A percentile compares a stretch with the other conserved stretches of the same genome.
Evolutionary conservation across 2,797 vertebrate genomes (phyloP).

Genomic region (Malacoraja senta): DNA sequence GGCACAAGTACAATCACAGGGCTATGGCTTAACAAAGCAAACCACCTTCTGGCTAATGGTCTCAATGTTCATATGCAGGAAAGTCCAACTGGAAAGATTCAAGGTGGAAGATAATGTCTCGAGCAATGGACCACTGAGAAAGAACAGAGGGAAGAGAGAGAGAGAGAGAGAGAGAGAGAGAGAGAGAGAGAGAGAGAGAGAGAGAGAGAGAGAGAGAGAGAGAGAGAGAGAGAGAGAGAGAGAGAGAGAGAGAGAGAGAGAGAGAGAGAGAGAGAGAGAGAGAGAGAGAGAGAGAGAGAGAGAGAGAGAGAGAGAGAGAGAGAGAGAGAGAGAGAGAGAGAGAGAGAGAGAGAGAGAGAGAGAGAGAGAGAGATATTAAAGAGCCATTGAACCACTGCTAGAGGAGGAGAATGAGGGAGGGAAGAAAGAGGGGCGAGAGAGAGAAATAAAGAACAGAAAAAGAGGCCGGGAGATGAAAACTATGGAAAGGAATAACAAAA

Average conservation of each 20-base stretch:
- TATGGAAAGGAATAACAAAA: background rate
- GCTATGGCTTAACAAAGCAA: background rate
- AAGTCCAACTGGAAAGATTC: background rate
- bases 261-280: no score
- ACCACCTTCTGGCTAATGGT: background rate
- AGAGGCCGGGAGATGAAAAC: background rate
- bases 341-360: background rate
- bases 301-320: background rate
- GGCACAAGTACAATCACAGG: background rate
- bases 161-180: background rate
- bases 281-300: background rate
- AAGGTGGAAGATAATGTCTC: background rate
- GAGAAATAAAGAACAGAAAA: background rate
- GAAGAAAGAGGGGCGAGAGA: background rate
- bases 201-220: background rate
- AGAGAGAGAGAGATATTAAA: background rate
- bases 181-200: no score
- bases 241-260: background rate
- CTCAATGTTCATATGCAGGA: background rate
- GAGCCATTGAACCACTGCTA: no score
- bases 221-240: no score
- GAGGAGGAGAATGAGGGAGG: background rate
- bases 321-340: background rate
- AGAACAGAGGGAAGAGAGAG: background rate
- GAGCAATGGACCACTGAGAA: background rate